phyloP scores from a whole-genome alignment of 2,888 invertebrate species.

The Gisinianus flammeolus region DNA sequence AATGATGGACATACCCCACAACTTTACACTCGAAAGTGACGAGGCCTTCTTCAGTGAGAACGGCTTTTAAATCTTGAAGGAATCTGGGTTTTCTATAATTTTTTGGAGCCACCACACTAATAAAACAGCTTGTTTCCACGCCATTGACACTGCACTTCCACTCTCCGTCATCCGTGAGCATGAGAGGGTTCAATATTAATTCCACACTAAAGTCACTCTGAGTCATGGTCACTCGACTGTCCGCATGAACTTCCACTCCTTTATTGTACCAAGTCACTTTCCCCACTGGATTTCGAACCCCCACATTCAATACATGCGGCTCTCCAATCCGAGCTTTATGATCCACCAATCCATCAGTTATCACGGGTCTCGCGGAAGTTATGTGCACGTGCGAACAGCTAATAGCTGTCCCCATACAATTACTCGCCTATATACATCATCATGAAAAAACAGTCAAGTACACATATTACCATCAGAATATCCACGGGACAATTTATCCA shows the following conservation, averaged over 20 bases:
- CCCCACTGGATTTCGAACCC: conserved; percentile 72
- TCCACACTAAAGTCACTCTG: conserved; percentile 41
- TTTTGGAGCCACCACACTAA: conserved; percentile 75
- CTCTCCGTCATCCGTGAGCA: conserved; percentile 83
- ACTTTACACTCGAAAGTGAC: conserved; percentile 89
- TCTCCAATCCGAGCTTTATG: conserved; percentile 80
- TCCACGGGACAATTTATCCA: too few species aligned
- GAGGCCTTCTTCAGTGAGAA: conserved; percentile 87
- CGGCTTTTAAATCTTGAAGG: conserved; percentile 86
- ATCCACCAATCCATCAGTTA: conserved; percentile 76
- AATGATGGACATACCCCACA: conserved; percentile 90
- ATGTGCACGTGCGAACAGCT: conserved; percentile 40
- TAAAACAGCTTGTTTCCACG: conserved; percentile 63
- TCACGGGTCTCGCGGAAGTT: conserved; percentile 67
- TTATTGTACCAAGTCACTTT: conserved; percentile 86
- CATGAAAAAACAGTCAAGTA: too few species aligned
- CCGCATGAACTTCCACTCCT: conserved; percentile 78
- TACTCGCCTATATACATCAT: too few species aligned
- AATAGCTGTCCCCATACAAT: conserved; percentile 73
- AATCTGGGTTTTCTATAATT: conserved; percentile 88
- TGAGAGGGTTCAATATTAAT: conserved; percentile 75
- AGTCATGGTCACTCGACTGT: conserved; percentile 65
- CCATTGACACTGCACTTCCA: conserved; percentile 86
- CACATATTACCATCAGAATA: too few species aligned
- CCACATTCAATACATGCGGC: conserved; percentile 67